Base-by-base conservation (phyloP, 2,888 invertebrate species). In the Pseudolycoriella hygida region DNA sequence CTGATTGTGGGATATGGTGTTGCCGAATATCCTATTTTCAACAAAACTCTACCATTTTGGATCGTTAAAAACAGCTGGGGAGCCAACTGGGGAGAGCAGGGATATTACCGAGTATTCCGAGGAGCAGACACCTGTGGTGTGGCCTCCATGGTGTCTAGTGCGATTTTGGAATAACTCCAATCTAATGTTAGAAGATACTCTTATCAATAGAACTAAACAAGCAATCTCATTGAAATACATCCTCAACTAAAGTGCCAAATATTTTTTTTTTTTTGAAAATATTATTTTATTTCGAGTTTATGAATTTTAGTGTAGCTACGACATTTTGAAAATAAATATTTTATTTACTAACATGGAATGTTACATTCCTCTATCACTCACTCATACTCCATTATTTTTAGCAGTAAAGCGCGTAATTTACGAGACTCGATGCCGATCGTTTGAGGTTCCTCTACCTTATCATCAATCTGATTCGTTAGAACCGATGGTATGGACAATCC, bases 41-140 rank as follows among this genome's bases (percentile, higher is more conserved):
- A 88, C 56, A 85, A 81, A 64, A 72, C 69, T 1, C 60, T 87
- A 39, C 90, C 90, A 0, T 94, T 80, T 62, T 94, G 94, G 94
- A 82, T 82, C 49, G 71, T 94, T 25, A 94, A 94, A 71, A 94
- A 94, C 66, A 92, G 92, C 11, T 96, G 94, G 94, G 93, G 94
- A 43, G 61, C 69, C 31, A 66, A 67, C 18, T 94, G 93, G 93
- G 94, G 94, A 34, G 90, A 92, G 64, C 79, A 86, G 70, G 94
- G 96, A 2, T 96, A 94, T 64, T 96, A 93, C 64, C 73, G 89
- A 52, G 81, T 96, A 46, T 97, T 80, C 64, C 74, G 96, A 47
- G 97, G 97, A 11, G 90, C 86, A 60, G 93, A 96, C 47, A 87
- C 89, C 15, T 66, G 97, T 61, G 97, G 97, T 40, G 69, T 98